Percentiles rank a stretch among this genome's conserved stretches.
These are phyloP conservation scores for Eulemur rufifrons DNA, from an alignment of 2,113 vertebrate genomes.

Conservation along the genomic window DNA sequence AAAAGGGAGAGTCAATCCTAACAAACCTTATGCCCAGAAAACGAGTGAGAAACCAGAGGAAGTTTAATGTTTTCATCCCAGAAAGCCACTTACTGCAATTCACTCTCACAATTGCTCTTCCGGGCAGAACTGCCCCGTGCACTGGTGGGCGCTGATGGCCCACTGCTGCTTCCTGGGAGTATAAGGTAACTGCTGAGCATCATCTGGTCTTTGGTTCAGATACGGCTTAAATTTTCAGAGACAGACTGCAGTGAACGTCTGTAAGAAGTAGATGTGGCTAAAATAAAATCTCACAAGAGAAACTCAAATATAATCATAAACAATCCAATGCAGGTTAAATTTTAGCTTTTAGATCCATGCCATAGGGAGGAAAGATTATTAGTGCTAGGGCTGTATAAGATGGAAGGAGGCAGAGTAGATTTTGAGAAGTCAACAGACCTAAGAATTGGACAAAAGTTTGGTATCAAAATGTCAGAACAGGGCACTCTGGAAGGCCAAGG, in stretches of 20 bases:
- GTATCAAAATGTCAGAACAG: neutral
- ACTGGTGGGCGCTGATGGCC: neutral
- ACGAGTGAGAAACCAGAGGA: neutral
- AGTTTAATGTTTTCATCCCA: neutral
- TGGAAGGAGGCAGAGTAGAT: neutral
- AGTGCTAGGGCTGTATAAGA: neutral
- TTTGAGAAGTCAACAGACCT: neutral
- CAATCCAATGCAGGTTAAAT: neutral
- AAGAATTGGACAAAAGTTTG: neutral
- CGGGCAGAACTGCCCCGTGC: neutral
- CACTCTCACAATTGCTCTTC: neutral
- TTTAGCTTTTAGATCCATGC: neutral
- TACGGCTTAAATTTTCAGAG: neutral
- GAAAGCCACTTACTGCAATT: neutral
- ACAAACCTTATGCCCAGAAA: neutral
- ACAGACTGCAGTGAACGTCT: neutral
- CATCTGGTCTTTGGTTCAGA: neutral
- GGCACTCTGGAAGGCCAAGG: no score
- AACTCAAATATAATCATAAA: neutral
- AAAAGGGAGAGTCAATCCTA: neutral
- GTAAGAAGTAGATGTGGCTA: neutral
- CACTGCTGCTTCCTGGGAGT: neutral
- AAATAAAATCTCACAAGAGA: constrained; percentile 9
- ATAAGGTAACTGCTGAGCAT: neutral
- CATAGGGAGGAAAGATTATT: neutral